Percentiles rank a stretch among this genome's conserved stretches.
phyloP scores from a whole-genome alignment of 1,140 invertebrate genomes.

The Sipha flava region DNA sequence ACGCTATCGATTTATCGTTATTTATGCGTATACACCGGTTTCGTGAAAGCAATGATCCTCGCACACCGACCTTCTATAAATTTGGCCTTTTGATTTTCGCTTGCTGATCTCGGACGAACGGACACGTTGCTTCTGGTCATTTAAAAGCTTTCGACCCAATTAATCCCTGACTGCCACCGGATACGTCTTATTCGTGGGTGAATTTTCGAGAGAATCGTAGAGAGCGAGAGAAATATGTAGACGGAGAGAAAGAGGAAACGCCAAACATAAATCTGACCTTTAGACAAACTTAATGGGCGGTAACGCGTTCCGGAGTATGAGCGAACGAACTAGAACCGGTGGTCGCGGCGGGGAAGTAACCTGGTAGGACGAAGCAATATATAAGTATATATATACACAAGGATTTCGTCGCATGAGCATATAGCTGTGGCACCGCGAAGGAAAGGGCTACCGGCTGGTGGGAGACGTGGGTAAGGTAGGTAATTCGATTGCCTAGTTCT shows the following conservation, averaged over 20 bases:
- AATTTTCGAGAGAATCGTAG: background rate
- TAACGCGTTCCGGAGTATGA: background rate
- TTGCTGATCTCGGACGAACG: background rate
- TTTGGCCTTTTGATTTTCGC: background rate
- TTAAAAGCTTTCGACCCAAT: constrained; percentile 18
- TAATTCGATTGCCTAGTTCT: too few species aligned
- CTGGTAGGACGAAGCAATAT: background rate
- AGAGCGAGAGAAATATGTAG: background rate
- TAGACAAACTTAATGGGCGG: background rate
- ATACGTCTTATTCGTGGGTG: background rate
- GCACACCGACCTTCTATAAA: background rate
- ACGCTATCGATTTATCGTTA: too few species aligned
- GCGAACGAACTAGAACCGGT: background rate
- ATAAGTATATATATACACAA: background rate
- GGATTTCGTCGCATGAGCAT: background rate
- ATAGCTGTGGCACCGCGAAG: too few species aligned
- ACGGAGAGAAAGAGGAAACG: background rate
- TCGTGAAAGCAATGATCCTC: too few species aligned
- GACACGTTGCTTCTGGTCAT: constrained; percentile 7
- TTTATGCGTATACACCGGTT: too few species aligned
- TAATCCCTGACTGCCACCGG: background rate
- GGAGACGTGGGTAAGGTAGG: too few species aligned
- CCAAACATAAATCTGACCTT: constrained; percentile 13
- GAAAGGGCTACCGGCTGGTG: too few species aligned
- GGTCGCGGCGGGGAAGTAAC: background rate